Evolutionary conservation across 1,140 invertebrate species (phyloP).

Genomic region (Brachionus rubens): DNA sequence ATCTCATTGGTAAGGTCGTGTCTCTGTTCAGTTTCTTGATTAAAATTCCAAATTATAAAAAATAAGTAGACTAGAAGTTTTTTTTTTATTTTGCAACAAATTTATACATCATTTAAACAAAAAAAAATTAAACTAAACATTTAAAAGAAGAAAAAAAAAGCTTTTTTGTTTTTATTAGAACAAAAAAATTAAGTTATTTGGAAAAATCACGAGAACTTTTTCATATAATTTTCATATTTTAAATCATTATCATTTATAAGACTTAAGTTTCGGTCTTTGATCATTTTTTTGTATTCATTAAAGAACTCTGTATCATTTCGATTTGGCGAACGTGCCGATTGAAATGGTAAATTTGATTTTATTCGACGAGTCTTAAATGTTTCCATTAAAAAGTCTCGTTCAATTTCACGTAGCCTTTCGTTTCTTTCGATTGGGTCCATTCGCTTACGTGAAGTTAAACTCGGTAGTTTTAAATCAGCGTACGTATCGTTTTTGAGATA

Average conservation of each 20-base stretch:
- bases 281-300: neutral
- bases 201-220: neutral
- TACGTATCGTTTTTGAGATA: slow-evolving; percentile 11
- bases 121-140: too few relatives aligned
- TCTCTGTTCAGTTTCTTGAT: too few relatives aligned
- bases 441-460: neutral
- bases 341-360: neutral
- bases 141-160: too few relatives aligned
- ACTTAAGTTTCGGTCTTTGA: slow-evolving; percentile 6
- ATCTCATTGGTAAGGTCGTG: too few relatives aligned
- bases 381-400: neutral
- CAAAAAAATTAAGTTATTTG: too few relatives aligned
- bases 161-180: too few relatives aligned
- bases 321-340: neutral
- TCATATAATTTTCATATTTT: slow-evolving; percentile 8
- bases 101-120: too few relatives aligned
- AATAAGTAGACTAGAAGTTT: too few relatives aligned
- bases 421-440: neutral
- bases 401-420: neutral
- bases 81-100: too few relatives aligned
- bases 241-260: neutral
- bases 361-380: slow-evolving; percentile 1
- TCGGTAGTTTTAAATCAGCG: neutral
- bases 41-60: too few relatives aligned
- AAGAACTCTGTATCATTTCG: neutral